Conservation (phyloP, 2,113 vertebrate species). For the Patagioenas fasciata region DNA sequence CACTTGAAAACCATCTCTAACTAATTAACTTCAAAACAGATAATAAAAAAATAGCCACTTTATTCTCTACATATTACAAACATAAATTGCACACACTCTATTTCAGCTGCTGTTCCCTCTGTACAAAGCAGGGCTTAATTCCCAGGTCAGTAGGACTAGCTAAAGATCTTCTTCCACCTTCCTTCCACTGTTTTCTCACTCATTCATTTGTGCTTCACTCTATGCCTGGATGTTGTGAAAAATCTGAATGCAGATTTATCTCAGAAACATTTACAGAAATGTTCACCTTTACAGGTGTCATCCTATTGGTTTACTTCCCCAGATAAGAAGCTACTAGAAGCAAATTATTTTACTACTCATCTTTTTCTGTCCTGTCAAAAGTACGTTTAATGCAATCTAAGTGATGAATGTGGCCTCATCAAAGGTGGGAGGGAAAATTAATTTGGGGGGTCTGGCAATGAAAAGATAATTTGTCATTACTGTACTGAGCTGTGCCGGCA, state of each 20-base stretch:
- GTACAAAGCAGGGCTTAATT: background rate
- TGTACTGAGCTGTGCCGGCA: slow-evolving; percentile 6
- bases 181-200: background rate
- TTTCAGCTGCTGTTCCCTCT: background rate
- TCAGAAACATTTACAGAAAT: background rate
- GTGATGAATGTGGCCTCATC: slow-evolving; percentile 68
- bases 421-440: slow-evolving; percentile 65
- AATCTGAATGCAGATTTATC: slow-evolving; percentile 4
- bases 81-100: background rate
- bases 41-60: background rate
- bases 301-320: background rate
- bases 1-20: slow-evolving; percentile 1
- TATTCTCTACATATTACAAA: background rate
- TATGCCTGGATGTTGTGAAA: background rate
- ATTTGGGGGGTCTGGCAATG: slow-evolving; percentile 59
- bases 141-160: background rate
- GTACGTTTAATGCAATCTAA: slow-evolving; percentile 47
- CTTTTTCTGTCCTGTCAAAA: slow-evolving; percentile 59
- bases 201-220: background rate
- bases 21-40: slow-evolving; percentile 33
- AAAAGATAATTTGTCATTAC: slow-evolving; percentile 75
- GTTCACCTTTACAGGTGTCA: slow-evolving; percentile 31
- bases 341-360: slow-evolving; percentile 45
- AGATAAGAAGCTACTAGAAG: slow-evolving; percentile 49
- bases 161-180: background rate